Evolutionary conservation across 1,140 invertebrate species (phyloP), one percentile per base, ranked within the genome.

Genomic region (Zaprionus gabonicus): DNA sequence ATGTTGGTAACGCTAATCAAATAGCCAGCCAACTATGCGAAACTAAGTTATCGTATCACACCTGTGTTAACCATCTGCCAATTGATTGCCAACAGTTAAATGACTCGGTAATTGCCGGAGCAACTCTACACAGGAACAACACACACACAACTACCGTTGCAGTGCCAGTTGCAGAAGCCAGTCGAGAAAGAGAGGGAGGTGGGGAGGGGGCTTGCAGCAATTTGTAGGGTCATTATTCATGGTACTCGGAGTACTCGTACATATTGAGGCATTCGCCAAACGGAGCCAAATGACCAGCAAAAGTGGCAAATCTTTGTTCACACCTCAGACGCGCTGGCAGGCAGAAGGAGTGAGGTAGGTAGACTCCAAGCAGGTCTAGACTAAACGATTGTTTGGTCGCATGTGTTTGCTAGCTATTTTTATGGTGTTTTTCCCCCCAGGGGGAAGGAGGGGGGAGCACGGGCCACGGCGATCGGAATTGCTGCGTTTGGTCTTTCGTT

Each of bases 231-330:
- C 85, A 90, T 90, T 91, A 91, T 85, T 90, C 86, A 90, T 86
- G 79, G 79, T 75, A 57, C 51, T 46, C 41, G 41, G 46, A 51
- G 20, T 51, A 51, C 46, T 51, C 46, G 46, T 66, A 88, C 76
- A 81, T 90, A 80, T 90, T 81, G 85, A 71, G 56, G 70, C 75
- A 74, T 69, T 51, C 55, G 59, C 49, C 67, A 71, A 76, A 49
- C 76, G 38, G 23, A 41, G 72, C 62, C 84, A 87, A 90, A 85
- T 78, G 84, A 82, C 63, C 81, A 73, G 76, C 85, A 85, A 90
- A 90, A 90, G 85, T 90, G 82, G 86, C 81, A 90, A 90, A 90
- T 90, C 82, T 90, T 90, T 85, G 85, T 90, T 90, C 82, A 82
- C 85, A 90, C 85, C 85, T 90, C 53, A 65, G 17, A 73, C 51